Evolutionary conservation across 2,888 invertebrate species (phyloP).

Genomic region (Julus scanicus): DNA sequence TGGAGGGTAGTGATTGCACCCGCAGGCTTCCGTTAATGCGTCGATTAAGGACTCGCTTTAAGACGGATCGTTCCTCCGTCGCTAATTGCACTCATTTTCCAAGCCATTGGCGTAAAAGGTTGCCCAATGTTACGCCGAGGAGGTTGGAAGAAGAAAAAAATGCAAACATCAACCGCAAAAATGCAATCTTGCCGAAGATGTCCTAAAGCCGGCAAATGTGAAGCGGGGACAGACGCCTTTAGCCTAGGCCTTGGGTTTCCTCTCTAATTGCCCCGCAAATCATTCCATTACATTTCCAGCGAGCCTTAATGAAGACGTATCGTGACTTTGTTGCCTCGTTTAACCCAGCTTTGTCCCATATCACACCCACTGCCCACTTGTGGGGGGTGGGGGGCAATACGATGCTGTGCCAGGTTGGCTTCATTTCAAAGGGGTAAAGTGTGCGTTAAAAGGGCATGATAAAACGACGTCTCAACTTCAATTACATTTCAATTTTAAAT

Average conservation of each 20-base stretch:
- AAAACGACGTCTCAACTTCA: conserved; percentile 3
- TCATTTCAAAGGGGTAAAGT: not conserved
- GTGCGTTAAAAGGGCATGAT: not conserved
- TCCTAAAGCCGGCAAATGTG: not conserved
- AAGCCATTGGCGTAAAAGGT: conserved; percentile 27
- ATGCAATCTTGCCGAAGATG: not conserved
- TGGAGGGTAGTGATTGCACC: not conserved
- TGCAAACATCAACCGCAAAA: not conserved
- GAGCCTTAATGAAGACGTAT: not conserved
- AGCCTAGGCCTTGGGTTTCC: not conserved
- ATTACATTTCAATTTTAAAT: conserved; percentile 25
- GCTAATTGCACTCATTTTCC: conserved; percentile 15
- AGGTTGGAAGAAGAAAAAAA: not conserved
- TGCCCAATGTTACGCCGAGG: not conserved
- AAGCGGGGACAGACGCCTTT: not conserved
- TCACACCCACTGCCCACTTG: not conserved
- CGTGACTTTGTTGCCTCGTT: not conserved
- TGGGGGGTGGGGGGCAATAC: not conserved
- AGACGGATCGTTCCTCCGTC: conserved; percentile 3
- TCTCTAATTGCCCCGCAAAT: conserved; percentile 20
- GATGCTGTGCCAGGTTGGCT: not conserved
- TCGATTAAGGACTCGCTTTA: conserved; percentile 28
- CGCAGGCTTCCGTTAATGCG: not conserved
- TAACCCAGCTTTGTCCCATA: not conserved
- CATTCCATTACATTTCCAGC: conserved; percentile 2